These are phyloP conservation scores for Dryoscopus gambensis DNA, from an alignment of 2,113 vertebrate genomes.

Conservation along the genomic window DNA sequence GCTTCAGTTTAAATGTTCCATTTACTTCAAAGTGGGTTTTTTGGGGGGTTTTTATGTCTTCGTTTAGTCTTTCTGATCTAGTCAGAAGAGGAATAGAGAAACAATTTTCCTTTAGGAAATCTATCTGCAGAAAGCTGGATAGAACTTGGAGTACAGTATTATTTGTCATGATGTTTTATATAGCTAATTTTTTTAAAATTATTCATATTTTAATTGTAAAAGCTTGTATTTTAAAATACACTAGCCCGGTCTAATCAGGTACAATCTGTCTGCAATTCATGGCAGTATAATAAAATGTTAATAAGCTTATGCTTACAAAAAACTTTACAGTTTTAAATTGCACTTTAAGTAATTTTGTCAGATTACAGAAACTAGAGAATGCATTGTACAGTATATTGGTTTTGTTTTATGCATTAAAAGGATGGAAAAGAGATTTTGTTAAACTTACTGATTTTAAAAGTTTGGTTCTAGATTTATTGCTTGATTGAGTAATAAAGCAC, in stretches of 20 bases:
- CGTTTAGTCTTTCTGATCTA: not conserved
- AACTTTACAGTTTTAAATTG: not conserved
- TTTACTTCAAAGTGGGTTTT: not conserved
- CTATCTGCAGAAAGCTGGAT: not conserved
- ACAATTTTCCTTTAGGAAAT: not conserved
- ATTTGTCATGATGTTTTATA: not conserved
- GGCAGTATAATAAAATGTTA: not conserved
- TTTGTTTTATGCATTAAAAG: not conserved
- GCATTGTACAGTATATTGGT: not conserved
- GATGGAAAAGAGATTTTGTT: not conserved
- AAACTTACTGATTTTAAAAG: not conserved
- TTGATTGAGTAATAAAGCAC: not conserved
- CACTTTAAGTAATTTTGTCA: slow-evolving; percentile 17
- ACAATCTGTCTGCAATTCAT: not conserved
- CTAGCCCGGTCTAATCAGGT: not conserved
- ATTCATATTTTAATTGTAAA: not conserved
- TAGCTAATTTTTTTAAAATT: not conserved
- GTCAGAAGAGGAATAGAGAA: not conserved
- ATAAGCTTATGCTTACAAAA: not conserved
- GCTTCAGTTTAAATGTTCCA: not conserved
- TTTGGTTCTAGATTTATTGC: not conserved
- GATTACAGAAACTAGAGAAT: not conserved
- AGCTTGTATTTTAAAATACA: not conserved
- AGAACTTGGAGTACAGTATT: not conserved
- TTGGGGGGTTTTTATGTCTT: not conserved